Conservation (phyloP, 1,140 invertebrate genomes). For the Planococcus citri region DNA sequence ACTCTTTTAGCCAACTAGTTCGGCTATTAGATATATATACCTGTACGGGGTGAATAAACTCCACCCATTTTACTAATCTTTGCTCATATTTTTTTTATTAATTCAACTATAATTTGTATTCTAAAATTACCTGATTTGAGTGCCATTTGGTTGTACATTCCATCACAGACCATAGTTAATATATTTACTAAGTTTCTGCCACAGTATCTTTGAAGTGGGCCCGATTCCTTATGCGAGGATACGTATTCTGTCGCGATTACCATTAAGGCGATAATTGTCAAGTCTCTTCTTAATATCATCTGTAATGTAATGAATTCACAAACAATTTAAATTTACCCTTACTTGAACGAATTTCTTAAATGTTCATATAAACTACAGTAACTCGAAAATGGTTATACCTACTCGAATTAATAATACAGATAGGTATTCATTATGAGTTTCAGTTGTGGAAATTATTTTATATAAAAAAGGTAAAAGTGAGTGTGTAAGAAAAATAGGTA, state of each 20-base stretch:
- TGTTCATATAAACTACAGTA: too few relatives aligned
- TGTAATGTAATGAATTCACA: too few relatives aligned
- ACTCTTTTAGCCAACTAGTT: too few relatives aligned
- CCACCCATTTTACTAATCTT: not conserved
- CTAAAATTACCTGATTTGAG: not conserved
- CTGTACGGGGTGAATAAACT: not conserved
- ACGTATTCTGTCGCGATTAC: not conserved
- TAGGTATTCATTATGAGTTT: too few relatives aligned
- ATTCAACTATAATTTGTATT: not conserved
- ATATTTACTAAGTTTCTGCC: not conserved
- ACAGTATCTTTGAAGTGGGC: not conserved
- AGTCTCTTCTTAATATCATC: not conserved
- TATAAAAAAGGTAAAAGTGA: too few relatives aligned
- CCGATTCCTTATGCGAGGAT: not conserved
- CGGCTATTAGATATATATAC: too few relatives aligned
- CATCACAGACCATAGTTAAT: slow-evolving; percentile 5
- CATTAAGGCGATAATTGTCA: not conserved
- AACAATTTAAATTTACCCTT: not conserved
- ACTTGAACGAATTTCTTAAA: too few relatives aligned
- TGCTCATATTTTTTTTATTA: not conserved
- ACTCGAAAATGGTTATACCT: too few relatives aligned
- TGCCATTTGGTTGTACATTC: not conserved
- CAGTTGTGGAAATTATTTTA: too few relatives aligned
- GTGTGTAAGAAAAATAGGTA: too few relatives aligned
- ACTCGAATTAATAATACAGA: too few relatives aligned